These are phyloP conservation scores for Rhadina sibilatrix DNA, from an alignment of 2,113 vertebrate genomes.

Conservation along the genomic window DNA sequence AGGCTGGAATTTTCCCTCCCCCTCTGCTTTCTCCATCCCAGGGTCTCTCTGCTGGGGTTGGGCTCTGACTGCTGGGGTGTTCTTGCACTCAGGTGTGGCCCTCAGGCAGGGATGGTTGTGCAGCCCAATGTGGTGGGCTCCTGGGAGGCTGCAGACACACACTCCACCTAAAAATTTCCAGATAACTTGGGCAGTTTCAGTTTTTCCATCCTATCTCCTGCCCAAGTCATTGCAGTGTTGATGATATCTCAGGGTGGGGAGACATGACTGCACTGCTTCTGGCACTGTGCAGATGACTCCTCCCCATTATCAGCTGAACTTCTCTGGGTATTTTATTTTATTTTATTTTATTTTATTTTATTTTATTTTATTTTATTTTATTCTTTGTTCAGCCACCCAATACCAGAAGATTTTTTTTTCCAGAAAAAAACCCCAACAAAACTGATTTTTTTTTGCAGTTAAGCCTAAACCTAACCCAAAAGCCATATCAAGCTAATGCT, in stretches of 20 bases:
- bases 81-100: rapidly evolving
- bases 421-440: neutral
- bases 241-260: neutral
- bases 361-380: neutral
- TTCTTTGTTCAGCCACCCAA: neutral
- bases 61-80: neutral
- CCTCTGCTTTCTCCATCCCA: neutral
- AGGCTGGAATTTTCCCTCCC: neutral
- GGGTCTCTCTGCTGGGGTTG: rapidly evolving
- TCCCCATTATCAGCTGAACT: neutral
- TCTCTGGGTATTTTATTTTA: neutral
- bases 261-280: neutral
- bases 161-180: neutral
- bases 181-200: neutral
- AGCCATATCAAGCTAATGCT: neutral
- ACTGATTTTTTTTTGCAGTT: neutral
- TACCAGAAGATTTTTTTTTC: neutral
- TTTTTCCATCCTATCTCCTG: slow-evolving; percentile 35
- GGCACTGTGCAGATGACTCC: neutral
- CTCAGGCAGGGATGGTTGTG: rapidly evolving
- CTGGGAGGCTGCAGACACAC: neutral
- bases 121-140: neutral
- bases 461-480: neutral
- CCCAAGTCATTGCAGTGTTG: slow-evolving; percentile 37
- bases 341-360: too few species aligned